phyloP scores from a whole-genome alignment of 2,888 invertebrate genomes.

The Pachymerium ferrugineum region DNA sequence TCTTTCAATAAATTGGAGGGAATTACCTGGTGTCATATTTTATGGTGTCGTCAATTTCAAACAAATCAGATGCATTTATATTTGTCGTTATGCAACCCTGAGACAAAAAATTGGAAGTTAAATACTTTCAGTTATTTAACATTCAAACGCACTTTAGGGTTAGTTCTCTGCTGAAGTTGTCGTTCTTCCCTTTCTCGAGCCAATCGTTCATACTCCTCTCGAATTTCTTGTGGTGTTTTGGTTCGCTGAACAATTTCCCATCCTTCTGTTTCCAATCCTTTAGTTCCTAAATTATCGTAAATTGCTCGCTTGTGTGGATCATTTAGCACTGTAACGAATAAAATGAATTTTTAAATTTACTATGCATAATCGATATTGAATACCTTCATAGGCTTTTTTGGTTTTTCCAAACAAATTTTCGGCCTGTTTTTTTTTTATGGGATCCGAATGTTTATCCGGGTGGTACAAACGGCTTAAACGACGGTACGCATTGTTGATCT shows the following conservation, averaged over 20 bases:
- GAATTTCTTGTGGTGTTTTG: constrained; percentile 89
- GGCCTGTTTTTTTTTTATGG: constrained; percentile 76
- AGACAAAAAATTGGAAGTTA: constrained; percentile 29
- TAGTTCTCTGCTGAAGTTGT: constrained; percentile 78
- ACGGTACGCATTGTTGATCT: constrained; percentile 89
- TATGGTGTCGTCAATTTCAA: constrained; percentile 66
- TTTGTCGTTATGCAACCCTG: constrained; percentile 74
- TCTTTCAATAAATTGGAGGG: neutral
- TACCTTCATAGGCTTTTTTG: constrained; percentile 88
- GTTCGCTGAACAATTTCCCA: constrained; percentile 91
- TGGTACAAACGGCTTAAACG: constrained; percentile 88
- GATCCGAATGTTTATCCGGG: constrained; percentile 90
- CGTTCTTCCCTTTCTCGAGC: constrained; percentile 75
- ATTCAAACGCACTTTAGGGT: constrained; percentile 60
- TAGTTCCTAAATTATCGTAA: constrained; percentile 83
- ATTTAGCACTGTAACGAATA: constrained; percentile 63
- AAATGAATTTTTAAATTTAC: constrained; percentile 22
- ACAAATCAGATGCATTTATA: constrained; percentile 88
- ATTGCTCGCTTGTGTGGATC: constrained; percentile 92
- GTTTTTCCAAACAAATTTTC: constrained; percentile 87
- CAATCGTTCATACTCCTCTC: constrained; percentile 88
- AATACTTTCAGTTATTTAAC: constrained; percentile 33
- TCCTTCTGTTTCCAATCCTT: constrained; percentile 87
- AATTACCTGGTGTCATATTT: constrained; percentile 39
- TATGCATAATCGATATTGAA: too few relatives aligned